Evolutionary conservation across 2,797 vertebrate genomes (phyloP).

Genomic region (Poecilia wingei): DNA sequence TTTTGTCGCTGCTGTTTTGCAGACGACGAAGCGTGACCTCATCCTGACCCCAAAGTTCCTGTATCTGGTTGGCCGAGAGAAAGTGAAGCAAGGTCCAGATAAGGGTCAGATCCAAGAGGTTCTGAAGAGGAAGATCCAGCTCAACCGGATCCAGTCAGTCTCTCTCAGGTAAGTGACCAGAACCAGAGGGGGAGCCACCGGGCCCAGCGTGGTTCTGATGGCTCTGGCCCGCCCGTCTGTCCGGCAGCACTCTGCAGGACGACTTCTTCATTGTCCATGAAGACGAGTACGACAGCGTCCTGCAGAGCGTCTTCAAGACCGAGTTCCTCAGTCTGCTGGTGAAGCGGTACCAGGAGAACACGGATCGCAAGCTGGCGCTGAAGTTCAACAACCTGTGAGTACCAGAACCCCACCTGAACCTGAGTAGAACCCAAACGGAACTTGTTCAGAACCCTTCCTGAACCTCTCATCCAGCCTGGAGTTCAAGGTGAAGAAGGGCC

Average conservation of each 20-base stretch:
- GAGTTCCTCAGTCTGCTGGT: conserved; percentile 86
- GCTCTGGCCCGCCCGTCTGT: not conserved
- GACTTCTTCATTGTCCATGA: conserved; percentile 86
- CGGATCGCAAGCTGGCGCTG: conserved; percentile 74
- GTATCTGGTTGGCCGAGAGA: conserved; percentile 87
- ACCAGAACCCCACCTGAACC: not conserved
- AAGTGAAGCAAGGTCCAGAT: conserved; percentile 87
- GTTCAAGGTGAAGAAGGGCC: conserved; percentile 90
- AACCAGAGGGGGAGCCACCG: not conserved
- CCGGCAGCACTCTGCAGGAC: conserved; percentile 83
- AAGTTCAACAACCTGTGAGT: conserved; percentile 88
- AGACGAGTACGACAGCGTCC: conserved; percentile 84
- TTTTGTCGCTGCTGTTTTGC: conserved; percentile 18
- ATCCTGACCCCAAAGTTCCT: conserved; percentile 84
- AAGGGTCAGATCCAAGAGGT: conserved; percentile 86
- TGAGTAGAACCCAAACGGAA: not conserved
- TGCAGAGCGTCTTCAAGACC: conserved; percentile 86
- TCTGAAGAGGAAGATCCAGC: conserved; percentile 85
- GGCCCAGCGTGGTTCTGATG: not conserved
- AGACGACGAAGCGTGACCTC: conserved; percentile 85
- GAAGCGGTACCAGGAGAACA: conserved; percentile 83
- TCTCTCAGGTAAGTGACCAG: conserved; percentile 81
- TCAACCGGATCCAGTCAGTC: conserved; percentile 83
- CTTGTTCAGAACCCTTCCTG: not conserved
- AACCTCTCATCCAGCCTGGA: conserved; percentile 78